These are phyloP conservation scores for Phasianus colchicus DNA, from an alignment of 2,113 vertebrate species.

Conservation along the genomic window DNA sequence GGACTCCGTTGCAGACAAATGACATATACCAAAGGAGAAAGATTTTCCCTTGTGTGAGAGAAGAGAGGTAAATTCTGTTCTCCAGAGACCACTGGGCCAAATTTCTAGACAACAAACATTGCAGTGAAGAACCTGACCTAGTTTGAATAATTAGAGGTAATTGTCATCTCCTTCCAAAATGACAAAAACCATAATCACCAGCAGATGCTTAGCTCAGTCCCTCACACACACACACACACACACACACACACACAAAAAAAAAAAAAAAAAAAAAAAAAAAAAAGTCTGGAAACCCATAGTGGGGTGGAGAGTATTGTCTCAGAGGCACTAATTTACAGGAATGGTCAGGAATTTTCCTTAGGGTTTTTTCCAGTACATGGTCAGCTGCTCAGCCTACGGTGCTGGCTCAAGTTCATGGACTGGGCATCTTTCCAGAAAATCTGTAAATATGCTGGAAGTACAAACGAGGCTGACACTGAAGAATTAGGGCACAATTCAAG, in stretches of 20 bases:
- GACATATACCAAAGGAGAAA: neutral
- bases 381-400: neutral
- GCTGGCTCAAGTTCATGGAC: neutral
- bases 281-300: neutral
- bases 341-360: conserved; percentile 27
- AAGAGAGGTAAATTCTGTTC: neutral
- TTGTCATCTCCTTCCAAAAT: conserved; percentile 58
- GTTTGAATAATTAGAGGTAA: conserved; percentile 55
- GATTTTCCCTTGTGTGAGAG: neutral
- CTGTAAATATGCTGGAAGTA: neutral
- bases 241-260: no score
- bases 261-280: neutral
- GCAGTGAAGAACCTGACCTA: conserved; percentile 55
- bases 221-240: no score
- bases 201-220: conserved; percentile 52
- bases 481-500: neutral
- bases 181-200: conserved; percentile 56
- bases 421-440: conserved; percentile 7
- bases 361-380: conserved; percentile 38
- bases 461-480: neutral
- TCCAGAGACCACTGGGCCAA: neutral
- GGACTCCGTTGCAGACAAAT: neutral
- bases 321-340: conserved; percentile 41
- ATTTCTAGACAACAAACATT: conserved; percentile 12
- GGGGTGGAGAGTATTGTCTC: neutral